These are phyloP conservation scores for Tipula vernalis DNA, from an alignment of 2,888 invertebrate genomes.

Conservation along the genomic window DNA sequence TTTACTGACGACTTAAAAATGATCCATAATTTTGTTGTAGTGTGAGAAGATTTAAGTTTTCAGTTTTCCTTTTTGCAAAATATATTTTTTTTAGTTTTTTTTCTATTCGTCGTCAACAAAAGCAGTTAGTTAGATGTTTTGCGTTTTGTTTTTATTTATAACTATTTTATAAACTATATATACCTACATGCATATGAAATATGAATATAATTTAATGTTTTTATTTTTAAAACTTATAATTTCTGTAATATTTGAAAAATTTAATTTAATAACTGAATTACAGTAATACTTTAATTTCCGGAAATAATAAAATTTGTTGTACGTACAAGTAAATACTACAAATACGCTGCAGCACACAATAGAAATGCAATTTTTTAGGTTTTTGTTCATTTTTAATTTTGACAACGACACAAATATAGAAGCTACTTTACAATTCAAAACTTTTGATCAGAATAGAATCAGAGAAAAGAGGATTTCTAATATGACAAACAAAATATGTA, in stretches of 20 bases:
- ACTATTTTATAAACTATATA: not conserved
- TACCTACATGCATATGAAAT: not conserved
- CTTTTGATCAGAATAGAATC: not conserved
- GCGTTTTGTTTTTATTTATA: not conserved
- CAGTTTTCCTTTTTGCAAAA: not conserved
- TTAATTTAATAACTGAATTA: not conserved
- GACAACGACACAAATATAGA: not conserved
- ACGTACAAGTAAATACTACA: not conserved
- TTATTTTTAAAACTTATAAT: not conserved
- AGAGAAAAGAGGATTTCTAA: not conserved
- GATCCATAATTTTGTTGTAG: not conserved
- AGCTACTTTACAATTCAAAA: not conserved
- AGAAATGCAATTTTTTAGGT: no score
- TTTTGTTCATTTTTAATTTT: no score
- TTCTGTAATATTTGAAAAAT: not conserved
- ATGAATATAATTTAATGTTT: not conserved
- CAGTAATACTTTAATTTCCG: not conserved
- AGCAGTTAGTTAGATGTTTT: not conserved
- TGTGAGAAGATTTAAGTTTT: not conserved
- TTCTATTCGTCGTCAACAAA: not conserved
- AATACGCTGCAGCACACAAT: no score
- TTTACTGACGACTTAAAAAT: not conserved
- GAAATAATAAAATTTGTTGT: not conserved
- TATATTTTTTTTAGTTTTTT: not conserved
- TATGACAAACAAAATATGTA: not conserved